These are phyloP conservation scores for Heteractis magnifica DNA, from an alignment of 92 coral and sea anemone species.

Conservation along the genomic window DNA sequence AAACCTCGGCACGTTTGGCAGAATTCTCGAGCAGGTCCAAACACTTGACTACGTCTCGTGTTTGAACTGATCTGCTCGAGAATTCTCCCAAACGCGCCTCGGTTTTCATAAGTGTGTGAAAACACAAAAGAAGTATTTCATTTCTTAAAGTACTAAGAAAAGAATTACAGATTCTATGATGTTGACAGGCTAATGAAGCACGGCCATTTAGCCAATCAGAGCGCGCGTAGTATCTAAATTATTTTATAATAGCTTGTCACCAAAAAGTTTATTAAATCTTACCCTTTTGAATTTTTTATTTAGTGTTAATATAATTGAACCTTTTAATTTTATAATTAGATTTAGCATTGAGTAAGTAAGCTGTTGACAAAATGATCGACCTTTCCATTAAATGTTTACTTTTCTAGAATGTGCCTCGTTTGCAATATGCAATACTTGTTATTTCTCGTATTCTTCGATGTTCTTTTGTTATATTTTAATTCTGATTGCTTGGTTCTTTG, in stretches of 20 bases:
- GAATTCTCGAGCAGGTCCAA: no score
- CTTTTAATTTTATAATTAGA: background rate
- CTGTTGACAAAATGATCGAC: slow-evolving; percentile 1
- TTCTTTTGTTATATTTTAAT: background rate
- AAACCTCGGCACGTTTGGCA: no score
- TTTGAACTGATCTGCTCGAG: no score
- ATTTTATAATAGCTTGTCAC: background rate
- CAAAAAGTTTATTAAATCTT: background rate
- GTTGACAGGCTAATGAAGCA: no score
- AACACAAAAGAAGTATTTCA: no score
- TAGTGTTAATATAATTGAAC: background rate
- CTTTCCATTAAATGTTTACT: background rate
- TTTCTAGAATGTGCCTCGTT: background rate
- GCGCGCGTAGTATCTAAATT: background rate
- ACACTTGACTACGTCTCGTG: no score
- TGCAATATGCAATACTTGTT: slow-evolving; percentile 10
- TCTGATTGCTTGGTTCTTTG: background rate
- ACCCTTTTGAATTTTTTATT: background rate
- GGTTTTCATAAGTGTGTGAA: no score
- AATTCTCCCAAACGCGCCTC: no score
- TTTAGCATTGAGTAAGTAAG: background rate
- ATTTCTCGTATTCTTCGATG: slow-evolving; percentile 7
- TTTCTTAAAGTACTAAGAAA: no score
- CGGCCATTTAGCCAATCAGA: no score
- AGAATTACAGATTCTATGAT: no score